Percentiles rank a stretch among this genome's conserved stretches.
phyloP scores from a whole-genome alignment of 2,888 invertebrate genomes.

The Melinaea marsaeus region DNA sequence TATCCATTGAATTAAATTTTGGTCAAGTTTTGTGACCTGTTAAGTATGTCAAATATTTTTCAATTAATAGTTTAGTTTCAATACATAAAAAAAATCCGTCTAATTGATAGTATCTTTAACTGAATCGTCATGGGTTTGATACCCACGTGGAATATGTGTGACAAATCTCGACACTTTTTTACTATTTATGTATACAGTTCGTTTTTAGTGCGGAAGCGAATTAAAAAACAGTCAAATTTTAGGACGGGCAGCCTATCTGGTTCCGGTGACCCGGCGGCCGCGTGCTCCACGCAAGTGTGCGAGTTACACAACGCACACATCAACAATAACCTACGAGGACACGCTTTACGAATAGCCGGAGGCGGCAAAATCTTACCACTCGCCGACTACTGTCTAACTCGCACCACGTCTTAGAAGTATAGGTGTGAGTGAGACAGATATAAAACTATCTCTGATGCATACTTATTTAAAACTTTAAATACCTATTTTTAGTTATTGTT shows the following conservation, averaged over 20 bases:
- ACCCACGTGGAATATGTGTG: too few species aligned
- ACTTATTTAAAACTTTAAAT: neutral
- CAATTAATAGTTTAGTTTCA: too few species aligned
- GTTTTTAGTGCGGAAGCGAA: neutral
- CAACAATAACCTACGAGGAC: slow-evolving; percentile 51
- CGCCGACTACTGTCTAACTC: slow-evolving; percentile 33
- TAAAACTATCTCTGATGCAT: neutral
- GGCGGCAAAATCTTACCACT: slow-evolving; percentile 33
- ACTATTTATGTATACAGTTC: too few species aligned
- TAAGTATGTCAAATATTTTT: too few species aligned
- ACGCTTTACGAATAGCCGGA: slow-evolving; percentile 37
- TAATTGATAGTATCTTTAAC: too few species aligned
- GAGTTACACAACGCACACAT: slow-evolving; percentile 80
- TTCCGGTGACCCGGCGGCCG: slow-evolving; percentile 81
- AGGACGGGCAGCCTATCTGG: slow-evolving; percentile 74
- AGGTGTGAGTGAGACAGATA: slow-evolving; percentile 16
- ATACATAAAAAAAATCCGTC: too few species aligned
- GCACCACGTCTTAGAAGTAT: slow-evolving; percentile 18
- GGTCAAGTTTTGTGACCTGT: too few species aligned
- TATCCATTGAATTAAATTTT: too few species aligned
- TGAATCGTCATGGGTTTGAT: too few species aligned
- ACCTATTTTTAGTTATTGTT: too few species aligned
- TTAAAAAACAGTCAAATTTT: slow-evolving; percentile 27
- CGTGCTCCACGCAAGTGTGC: slow-evolving; percentile 78
- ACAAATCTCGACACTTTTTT: too few species aligned